These are phyloP conservation scores for Ypsolopha sequella DNA, from an alignment of 2,888 invertebrate genomes.

Conservation along the genomic window DNA sequence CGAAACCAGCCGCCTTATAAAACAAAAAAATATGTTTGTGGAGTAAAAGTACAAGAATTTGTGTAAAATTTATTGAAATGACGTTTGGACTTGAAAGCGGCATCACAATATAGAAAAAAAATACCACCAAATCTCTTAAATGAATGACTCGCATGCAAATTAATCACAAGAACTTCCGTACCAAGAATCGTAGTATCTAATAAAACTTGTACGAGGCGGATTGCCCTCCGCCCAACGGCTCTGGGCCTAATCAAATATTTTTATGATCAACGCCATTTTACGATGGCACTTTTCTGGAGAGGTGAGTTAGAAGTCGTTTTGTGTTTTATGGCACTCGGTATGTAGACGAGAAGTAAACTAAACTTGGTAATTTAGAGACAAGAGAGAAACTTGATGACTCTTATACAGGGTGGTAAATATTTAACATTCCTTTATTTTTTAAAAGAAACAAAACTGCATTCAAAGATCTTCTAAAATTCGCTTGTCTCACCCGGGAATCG, in stretches of 20 bases:
- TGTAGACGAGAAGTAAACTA: neutral
- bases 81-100: too few relatives aligned
- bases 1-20: too few relatives aligned
- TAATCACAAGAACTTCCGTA: neutral
- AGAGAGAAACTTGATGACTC: neutral
- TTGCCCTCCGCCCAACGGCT: conserved; percentile 44
- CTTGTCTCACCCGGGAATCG: too few relatives aligned
- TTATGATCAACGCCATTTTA: conserved; percentile 67
- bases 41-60: too few relatives aligned
- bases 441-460: too few relatives aligned
- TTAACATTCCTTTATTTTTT: too few relatives aligned
- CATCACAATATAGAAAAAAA: neutral
- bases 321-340: conserved; percentile 1
- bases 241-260: conserved; percentile 66
- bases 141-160: too few relatives aligned
- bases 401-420: too few relatives aligned
- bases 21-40: too few relatives aligned
- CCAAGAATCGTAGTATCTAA: conserved; percentile 20
- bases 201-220: conserved; percentile 58
- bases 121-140: neutral
- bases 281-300: conserved; percentile 18
- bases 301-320: conserved; percentile 2
- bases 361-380: neutral
- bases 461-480: too few relatives aligned
- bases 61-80: too few relatives aligned